Evolutionary conservation across 2,888 invertebrate genomes (phyloP).

Genomic region (Drosophila rubida): DNA sequence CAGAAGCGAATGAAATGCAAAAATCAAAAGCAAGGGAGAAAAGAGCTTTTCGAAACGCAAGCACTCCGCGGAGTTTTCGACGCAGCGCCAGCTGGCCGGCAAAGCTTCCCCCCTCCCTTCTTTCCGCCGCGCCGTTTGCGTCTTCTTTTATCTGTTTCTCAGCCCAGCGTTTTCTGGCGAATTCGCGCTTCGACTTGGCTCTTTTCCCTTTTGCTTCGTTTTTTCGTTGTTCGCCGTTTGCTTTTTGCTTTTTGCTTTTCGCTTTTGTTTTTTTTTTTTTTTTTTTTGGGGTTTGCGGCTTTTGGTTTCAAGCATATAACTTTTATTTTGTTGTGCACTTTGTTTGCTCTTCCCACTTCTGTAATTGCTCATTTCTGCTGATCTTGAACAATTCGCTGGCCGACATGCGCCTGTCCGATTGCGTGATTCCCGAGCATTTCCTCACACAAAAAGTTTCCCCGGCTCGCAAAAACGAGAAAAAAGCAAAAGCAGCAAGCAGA

Average conservation of each 20-base stretch:
- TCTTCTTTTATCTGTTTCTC: slow-evolving; percentile 22
- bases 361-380: slow-evolving; percentile 49
- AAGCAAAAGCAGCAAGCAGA: too few species aligned
- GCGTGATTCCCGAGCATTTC: slow-evolving; percentile 23
- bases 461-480: too few species aligned
- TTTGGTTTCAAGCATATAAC: slow-evolving; percentile 27
- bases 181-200: slow-evolving; percentile 42
- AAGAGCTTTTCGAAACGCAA: too few species aligned
- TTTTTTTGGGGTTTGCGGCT: slow-evolving; percentile 17
- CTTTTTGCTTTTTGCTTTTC: slow-evolving; percentile 27
- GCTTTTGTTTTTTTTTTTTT: slow-evolving; percentile 19
- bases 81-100: slow-evolving; percentile 13
- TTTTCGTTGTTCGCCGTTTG: not conserved
- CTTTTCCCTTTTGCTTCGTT: slow-evolving; percentile 2
- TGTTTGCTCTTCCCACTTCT: slow-evolving; percentile 2
- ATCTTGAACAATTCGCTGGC: slow-evolving; percentile 31
- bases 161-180: slow-evolving; percentile 47
- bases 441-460: not conserved
- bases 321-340: not conserved
- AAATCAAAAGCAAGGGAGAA: too few species aligned
- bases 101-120: slow-evolving; percentile 10
- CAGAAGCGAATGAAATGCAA: too few species aligned
- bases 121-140: slow-evolving; percentile 12
- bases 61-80: slow-evolving; percentile 29
- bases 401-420: slow-evolving; percentile 13